These are phyloP conservation scores for Aix galericulata DNA, from an alignment of 2,113 vertebrate genomes.

Conservation along the genomic window DNA sequence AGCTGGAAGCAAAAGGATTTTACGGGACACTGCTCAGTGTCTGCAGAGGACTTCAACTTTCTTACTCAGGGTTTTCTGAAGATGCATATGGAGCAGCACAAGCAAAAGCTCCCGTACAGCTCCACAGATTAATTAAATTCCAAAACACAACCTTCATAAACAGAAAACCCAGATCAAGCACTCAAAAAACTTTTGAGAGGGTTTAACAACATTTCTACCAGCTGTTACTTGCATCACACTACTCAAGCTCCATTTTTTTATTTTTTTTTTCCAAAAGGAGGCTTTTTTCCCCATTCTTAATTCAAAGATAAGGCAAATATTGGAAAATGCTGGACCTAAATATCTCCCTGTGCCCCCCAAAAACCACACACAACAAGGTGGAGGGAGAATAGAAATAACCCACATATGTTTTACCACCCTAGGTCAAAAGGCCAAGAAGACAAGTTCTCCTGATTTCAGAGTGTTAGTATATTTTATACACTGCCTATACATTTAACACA, in stretches of 20 bases:
- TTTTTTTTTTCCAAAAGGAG: constrained; percentile 13
- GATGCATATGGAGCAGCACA: neutral
- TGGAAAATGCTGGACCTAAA: neutral
- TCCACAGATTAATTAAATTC: neutral
- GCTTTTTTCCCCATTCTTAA: neutral
- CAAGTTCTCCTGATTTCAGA: constrained; percentile 67
- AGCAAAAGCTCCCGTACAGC: neutral
- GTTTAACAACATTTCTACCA: neutral
- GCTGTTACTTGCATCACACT: neutral
- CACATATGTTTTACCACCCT: constrained; percentile 47
- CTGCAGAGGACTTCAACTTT: neutral
- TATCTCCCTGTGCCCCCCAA: neutral
- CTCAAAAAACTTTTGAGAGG: neutral
- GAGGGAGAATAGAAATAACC: constrained; percentile 8
- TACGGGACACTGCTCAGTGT: neutral
- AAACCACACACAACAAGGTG: neutral
- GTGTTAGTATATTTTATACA: constrained; percentile 68
- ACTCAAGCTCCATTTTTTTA: neutral
- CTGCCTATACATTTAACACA: constrained; percentile 72
- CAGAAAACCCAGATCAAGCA: neutral
- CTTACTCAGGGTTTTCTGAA: neutral
- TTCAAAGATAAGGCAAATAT: constrained; percentile 25
- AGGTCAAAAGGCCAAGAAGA: constrained; percentile 62
- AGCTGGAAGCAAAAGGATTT: neutral
- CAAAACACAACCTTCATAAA: neutral